phyloP scores from a whole-genome alignment of 35 echinoderm and acorn worm species.

The Strongylocentrotus purpuratus region DNA sequence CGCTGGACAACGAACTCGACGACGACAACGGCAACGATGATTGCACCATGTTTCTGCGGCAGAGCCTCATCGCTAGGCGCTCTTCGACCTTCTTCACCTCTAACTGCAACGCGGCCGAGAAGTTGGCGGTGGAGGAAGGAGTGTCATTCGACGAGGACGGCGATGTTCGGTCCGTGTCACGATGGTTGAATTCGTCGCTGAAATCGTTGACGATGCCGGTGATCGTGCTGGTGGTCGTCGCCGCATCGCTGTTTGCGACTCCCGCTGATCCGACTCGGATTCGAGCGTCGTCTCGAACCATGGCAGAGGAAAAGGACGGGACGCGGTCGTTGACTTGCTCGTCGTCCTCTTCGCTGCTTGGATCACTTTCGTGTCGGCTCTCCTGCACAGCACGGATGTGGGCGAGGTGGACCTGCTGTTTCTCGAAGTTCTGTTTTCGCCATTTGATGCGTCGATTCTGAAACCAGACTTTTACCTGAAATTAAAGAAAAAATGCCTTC shows the following conservation, averaged over 20 bases:
- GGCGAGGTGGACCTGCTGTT: constrained; percentile 73
- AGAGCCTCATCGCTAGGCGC: constrained; percentile 39
- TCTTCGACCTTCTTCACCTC: constrained; percentile 36
- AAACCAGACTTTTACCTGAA: constrained; percentile 95
- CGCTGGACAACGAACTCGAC: neutral
- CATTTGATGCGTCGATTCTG: constrained; percentile 95
- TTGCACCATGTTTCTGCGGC: constrained; percentile 27
- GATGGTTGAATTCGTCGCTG: neutral
- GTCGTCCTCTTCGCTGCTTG: neutral
- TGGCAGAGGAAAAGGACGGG: neutral
- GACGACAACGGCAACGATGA: neutral
- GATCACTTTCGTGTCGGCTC: neutral
- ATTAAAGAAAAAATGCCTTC: neutral
- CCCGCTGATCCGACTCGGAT: neutral
- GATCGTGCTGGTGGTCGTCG: neutral
- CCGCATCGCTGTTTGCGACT: neutral
- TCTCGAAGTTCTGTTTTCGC: constrained; percentile 87
- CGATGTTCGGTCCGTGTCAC: neutral
- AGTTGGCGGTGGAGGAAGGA: neutral
- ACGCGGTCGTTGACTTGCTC: neutral
- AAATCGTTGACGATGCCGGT: neutral
- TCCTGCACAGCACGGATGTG: constrained; percentile 58
- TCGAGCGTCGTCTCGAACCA: neutral
- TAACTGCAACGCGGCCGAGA: neutral
- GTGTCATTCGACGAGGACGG: neutral